Conservation (phyloP, 2,888 invertebrate species). For the Yponomeuta plumbellus region DNA sequence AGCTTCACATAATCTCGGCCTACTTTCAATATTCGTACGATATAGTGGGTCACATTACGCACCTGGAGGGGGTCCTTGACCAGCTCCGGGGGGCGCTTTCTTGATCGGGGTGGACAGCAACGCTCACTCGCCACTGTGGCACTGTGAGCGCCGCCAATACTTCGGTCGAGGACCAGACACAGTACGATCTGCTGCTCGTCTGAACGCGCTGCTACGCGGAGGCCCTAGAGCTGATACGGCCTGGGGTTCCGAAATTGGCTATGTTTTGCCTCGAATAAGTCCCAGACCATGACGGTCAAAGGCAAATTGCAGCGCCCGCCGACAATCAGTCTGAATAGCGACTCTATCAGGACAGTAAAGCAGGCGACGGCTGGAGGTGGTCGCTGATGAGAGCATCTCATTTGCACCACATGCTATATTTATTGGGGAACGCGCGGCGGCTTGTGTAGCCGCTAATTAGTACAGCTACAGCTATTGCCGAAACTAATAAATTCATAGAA, state of each 20-base stretch:
- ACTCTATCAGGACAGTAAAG: neutral
- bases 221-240: too few species aligned
- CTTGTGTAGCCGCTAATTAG: too few species aligned
- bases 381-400: slow-evolving; percentile 22
- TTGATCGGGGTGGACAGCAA: slow-evolving; percentile 28
- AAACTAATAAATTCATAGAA: too few species aligned
- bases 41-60: slow-evolving; percentile 15
- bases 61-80: slow-evolving; percentile 21
- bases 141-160: slow-evolving; percentile 20
- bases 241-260: slow-evolving; percentile 14
- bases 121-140: slow-evolving; percentile 31
- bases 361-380: slow-evolving; percentile 22
- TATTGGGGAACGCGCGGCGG: slow-evolving; percentile 25
- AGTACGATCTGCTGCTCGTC: too few species aligned
- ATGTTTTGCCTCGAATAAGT: slow-evolving; percentile 26
- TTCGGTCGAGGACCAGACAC: slow-evolving; percentile 11
- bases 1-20: slow-evolving; percentile 23
- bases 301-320: slow-evolving; percentile 15
- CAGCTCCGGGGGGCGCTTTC: neutral
- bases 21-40: slow-evolving; percentile 24
- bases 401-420: slow-evolving; percentile 21
- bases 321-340: neutral
- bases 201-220: too few species aligned
- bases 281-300: slow-evolving; percentile 24
- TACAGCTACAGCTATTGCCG: too few species aligned